Conservation (phyloP, 1,140 invertebrate genomes). For the Drosophila miranda region DNA sequence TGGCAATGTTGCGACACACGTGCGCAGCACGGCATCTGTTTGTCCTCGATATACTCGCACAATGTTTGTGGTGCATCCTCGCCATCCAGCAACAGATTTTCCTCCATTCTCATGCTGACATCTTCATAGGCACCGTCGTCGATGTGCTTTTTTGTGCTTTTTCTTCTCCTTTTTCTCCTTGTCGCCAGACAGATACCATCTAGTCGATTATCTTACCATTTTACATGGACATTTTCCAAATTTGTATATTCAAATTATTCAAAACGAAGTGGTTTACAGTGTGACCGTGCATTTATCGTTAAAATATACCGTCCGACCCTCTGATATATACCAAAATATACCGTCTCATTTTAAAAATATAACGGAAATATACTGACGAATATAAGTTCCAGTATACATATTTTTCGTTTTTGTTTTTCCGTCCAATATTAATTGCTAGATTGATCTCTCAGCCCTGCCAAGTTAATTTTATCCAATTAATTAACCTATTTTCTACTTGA, state of each 20-base stretch:
- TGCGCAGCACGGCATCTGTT: slow-evolving; percentile 83
- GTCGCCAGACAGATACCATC: slow-evolving; percentile 86
- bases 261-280: background rate
- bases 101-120: slow-evolving; percentile 86
- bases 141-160: slow-evolving; percentile 83
- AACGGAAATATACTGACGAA: too few species aligned
- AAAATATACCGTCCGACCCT: too few species aligned
- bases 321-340: too few species aligned
- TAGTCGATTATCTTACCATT: slow-evolving; percentile 82
- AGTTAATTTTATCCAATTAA: too few species aligned
- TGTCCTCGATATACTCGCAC: slow-evolving; percentile 92
- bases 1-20: slow-evolving; percentile 86
- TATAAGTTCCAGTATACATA: too few species aligned
- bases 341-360: too few species aligned
- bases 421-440: too few species aligned
- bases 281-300: too few species aligned
- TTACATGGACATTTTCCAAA: slow-evolving; percentile 59
- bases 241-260: background rate
- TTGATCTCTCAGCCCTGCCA: too few species aligned
- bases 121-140: slow-evolving; percentile 92
- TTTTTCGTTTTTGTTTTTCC: too few species aligned
- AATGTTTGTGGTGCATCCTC: slow-evolving; percentile 95
- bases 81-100: slow-evolving; percentile 87
- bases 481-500: too few species aligned
- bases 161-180: slow-evolving; percentile 82